phyloP scores from a whole-genome alignment of 2,113 vertebrate genomes.

The Kryptolebias marmoratus region DNA sequence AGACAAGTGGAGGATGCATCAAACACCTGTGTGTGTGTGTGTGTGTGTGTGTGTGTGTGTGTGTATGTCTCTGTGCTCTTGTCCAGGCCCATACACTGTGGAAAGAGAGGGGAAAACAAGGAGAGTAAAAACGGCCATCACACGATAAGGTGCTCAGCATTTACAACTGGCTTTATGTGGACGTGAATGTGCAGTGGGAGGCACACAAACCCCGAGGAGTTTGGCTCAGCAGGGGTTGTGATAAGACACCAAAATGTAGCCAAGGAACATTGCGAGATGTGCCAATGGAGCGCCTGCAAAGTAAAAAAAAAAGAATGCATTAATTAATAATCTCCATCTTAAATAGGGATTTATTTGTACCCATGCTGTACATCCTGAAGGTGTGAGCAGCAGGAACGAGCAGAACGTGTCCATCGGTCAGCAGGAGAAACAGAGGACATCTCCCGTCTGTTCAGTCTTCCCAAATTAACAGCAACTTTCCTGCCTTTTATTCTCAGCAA shows the following conservation, averaged over 20 bases:
- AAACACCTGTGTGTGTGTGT: constrained; percentile 38
- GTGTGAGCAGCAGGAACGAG: constrained; percentile 5
- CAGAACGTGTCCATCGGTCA: constrained; percentile 42
- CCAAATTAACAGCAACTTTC: constrained; percentile 33
- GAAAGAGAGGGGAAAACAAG: constrained; percentile 25
- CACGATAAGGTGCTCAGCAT: constrained; percentile 62
- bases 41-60: constrained; percentile 28
- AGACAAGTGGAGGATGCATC: constrained; percentile 61
- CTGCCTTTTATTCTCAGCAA: constrained; percentile 28
- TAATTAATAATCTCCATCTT: constrained; percentile 40
- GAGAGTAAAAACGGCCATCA: constrained; percentile 41
- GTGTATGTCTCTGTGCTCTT: constrained; percentile 27
- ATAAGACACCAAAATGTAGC: constrained; percentile 41
- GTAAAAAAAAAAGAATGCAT: constrained; percentile 2
- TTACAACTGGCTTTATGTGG: constrained; percentile 50
- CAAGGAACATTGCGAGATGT: constrained; percentile 29
- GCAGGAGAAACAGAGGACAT: constrained; percentile 40
- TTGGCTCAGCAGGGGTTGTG: constrained; percentile 33
- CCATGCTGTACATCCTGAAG: constrained; percentile 23
- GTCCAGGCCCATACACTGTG: constrained; percentile 46
- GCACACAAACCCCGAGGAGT: constrained; percentile 40
- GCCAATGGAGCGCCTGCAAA: constrained; percentile 3
- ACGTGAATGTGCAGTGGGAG: constrained; percentile 55
- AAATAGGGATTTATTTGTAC: constrained; percentile 21
- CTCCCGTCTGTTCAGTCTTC: constrained; percentile 50